Evolutionary conservation across 2,113 vertebrate species (phyloP).

Genomic region (Eonycteris spelaea): DNA sequence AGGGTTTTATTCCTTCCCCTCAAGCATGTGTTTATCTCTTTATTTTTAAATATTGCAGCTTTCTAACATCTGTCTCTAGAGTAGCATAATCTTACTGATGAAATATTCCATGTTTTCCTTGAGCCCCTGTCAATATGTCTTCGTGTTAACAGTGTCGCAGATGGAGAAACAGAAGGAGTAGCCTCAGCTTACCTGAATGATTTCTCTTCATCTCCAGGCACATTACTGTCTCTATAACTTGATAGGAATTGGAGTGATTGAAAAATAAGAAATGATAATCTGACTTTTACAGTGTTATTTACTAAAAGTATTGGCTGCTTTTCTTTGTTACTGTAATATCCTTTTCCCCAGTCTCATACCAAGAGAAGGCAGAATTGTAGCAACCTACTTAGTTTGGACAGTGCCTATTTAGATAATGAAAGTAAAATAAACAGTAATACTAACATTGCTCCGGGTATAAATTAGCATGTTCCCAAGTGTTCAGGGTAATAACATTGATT

Average conservation of each 20-base stretch:
- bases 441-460: neutral
- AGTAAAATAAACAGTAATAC: constrained; percentile 36
- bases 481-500: neutral
- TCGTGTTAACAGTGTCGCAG: constrained; percentile 86
- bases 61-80: constrained; percentile 89
- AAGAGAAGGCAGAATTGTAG: neutral
- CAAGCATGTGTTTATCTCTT: constrained; percentile 88
- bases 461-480: neutral
- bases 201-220: constrained; percentile 65
- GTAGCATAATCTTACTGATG: constrained; percentile 89
- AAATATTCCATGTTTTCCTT: constrained; percentile 90
- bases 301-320: neutral
- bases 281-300: neutral
- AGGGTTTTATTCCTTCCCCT: constrained; percentile 74
- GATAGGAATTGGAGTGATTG: neutral
- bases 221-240: constrained; percentile 17
- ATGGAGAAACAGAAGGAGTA: constrained; percentile 81
- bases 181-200: constrained; percentile 83
- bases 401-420: constrained; percentile 22
- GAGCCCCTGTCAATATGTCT: constrained; percentile 89
- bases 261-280: constrained; percentile 31
- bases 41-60: constrained; percentile 88
- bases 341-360: neutral
- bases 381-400: neutral
- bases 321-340: constrained; percentile 6